Conservation (phyloP, 2,113 vertebrate genomes). For the Empidonax alnorum region DNA sequence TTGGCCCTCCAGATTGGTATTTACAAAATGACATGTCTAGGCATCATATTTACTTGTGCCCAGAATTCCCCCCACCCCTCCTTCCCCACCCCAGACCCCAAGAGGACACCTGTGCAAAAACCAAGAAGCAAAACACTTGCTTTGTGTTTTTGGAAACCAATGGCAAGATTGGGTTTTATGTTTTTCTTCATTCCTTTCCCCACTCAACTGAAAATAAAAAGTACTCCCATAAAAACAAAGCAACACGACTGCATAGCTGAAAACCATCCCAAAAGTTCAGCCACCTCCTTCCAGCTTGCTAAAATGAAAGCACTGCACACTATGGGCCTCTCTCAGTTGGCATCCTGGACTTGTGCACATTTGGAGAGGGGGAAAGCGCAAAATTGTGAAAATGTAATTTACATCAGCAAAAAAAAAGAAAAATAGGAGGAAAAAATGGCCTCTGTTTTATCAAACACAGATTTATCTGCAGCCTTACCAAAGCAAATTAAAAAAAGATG, state of each 20-base stretch:
- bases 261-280: not conserved
- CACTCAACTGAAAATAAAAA: not conserved
- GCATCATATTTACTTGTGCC: not conserved
- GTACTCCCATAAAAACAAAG: not conserved
- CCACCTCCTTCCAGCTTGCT: not conserved
- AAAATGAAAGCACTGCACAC: accelerated
- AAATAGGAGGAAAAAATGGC: not conserved
- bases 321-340: not conserved
- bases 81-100: not conserved
- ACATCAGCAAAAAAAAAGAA: not conserved
- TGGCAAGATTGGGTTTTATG: accelerated
- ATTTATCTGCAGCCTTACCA: not conserved
- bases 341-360: not conserved
- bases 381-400: not conserved
- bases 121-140: not conserved
- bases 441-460: not conserved
- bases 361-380: not conserved
- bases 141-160: not conserved
- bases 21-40: not conserved
- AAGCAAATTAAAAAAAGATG: not conserved
- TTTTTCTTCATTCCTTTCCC: not conserved
- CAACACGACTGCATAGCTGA: not conserved
- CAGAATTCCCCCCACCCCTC: not conserved
- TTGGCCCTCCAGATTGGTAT: not conserved
- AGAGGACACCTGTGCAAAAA: not conserved